Base-by-base conservation (phyloP, 2,888 invertebrate genomes). In the Chorisops tibialis region DNA sequence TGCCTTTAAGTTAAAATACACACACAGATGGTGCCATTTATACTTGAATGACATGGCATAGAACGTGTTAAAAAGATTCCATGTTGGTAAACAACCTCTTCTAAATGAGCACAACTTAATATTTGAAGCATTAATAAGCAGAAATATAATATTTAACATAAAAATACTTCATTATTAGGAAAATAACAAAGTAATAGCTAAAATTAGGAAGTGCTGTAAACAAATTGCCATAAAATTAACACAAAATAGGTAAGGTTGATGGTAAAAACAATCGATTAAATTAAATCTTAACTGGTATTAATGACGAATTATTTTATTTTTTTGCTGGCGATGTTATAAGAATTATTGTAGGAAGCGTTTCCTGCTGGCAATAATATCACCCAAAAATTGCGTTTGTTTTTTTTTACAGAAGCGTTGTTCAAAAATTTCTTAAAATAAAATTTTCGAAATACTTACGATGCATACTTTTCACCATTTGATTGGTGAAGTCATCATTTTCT, bases 391-490 rank as follows among this genome's bases (percentile, higher is more conserved):
- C 14, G 41, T 11, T 11, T 41, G 12, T 41, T n/a, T n/a, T n/a
- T n/a, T n/a, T n/a, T 30, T 30, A 9, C 30, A 30, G 30, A 30
- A 30, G 30, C 30, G 30, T 30, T 30, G 30, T 37, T 37, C 9
- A 16, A n/a, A 5, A 41, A 6, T 41, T n/a, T 41, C 4, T 41
- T 41, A 11, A 9, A 16, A 16, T 41, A 16, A 16, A n/a, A 11
- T 41, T 41, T 41, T 41, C 16, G 6, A 16, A 3, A 41, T 41
- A 41, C 41, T 41, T 41, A 30, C 30, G 30, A 30, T 7, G n/a
- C n/a, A 50, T 18, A 30, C 37, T 51, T 76, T 75, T 70, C 74
- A 73, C 65, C 65, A 66, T 65, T 62, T 62, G 49, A 65, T 66
- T 62, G 65, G 66, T 61, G 66, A 63, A 22, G 64, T 64, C 68